These are phyloP conservation scores for Leptestheria dahalacensis DNA, from an alignment of 1,140 invertebrate genomes.

Conservation along the genomic window DNA sequence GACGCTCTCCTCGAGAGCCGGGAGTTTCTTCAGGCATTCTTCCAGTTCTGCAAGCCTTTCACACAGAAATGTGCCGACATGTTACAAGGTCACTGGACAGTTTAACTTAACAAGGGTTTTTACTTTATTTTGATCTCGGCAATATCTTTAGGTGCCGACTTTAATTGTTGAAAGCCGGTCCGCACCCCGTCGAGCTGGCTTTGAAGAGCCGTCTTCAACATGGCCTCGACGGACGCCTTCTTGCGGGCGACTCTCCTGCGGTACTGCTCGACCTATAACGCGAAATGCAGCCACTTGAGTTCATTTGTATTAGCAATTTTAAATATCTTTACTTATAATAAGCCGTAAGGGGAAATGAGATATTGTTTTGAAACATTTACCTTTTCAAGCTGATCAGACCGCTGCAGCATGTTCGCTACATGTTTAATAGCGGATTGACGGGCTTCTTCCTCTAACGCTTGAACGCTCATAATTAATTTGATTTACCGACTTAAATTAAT, in stretches of 20 bases:
- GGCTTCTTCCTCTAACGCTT: background rate
- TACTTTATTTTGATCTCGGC: slow-evolving; percentile 28
- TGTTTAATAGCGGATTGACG: background rate
- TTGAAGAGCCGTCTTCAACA: slow-evolving; percentile 96
- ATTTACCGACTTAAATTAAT: background rate
- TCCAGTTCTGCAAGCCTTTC: slow-evolving; percentile 43
- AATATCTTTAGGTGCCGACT: slow-evolving; percentile 67
- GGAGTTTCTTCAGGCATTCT: slow-evolving; percentile 45
- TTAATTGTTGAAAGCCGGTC: slow-evolving; percentile 79
- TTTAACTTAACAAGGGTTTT: background rate
- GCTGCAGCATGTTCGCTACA: slow-evolving; percentile 52
- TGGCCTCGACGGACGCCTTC: slow-evolving; percentile 88
- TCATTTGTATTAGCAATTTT: too few species aligned
- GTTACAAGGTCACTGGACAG: too few species aligned
- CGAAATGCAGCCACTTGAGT: too few species aligned
- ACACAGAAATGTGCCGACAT: slow-evolving; percentile 8
- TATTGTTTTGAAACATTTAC: slow-evolving; percentile 28
- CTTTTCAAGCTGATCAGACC: slow-evolving; percentile 90
- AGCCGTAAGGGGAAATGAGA: background rate
- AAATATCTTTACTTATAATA: too few species aligned
- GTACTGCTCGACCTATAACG: slow-evolving; percentile 57
- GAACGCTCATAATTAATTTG: background rate
- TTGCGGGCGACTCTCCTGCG: slow-evolving; percentile 61
- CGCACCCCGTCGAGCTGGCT: slow-evolving; percentile 92
- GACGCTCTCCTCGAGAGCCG: slow-evolving; percentile 54